Evolutionary conservation across 92 coral and sea anemone species (phyloP).

Genomic region (Palythoa grandis): DNA sequence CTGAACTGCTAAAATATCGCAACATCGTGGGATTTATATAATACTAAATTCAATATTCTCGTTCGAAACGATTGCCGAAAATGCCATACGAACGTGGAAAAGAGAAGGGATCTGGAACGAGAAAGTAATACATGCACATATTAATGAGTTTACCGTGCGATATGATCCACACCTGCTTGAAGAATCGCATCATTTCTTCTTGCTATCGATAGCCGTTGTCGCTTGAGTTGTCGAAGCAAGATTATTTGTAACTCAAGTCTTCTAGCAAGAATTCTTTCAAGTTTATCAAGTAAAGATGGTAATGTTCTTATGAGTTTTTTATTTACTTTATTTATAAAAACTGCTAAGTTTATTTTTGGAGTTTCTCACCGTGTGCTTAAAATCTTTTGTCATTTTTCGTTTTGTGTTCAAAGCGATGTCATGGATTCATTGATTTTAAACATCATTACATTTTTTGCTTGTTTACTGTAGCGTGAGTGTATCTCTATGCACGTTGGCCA

Average conservation of each 20-base stretch:
- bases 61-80: too few species aligned
- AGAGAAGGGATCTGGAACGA: neutral
- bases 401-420: neutral
- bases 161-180: slow-evolving; percentile 35
- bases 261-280: neutral
- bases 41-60: too few species aligned
- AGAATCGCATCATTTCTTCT: slow-evolving; percentile 30
- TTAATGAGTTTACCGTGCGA: neutral
- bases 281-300: slow-evolving; percentile 17
- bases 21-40: neutral
- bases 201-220: slow-evolving; percentile 46
- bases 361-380: neutral
- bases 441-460: neutral
- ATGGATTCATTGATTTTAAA: neutral
- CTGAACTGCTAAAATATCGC: neutral
- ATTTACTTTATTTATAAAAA: neutral
- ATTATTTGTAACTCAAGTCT: neutral
- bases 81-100: neutral
- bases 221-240: slow-evolving; percentile 46
- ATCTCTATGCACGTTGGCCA: slow-evolving; percentile 82
- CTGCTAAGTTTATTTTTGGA: neutral
- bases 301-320: neutral
- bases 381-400: neutral
- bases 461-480: slow-evolving; percentile 74
- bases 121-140: slow-evolving; percentile 8